Evolutionary conservation across 2,888 invertebrate species (phyloP), one percentile per base, ranked within the genome.

Genomic region (Diarsia mendica): DNA sequence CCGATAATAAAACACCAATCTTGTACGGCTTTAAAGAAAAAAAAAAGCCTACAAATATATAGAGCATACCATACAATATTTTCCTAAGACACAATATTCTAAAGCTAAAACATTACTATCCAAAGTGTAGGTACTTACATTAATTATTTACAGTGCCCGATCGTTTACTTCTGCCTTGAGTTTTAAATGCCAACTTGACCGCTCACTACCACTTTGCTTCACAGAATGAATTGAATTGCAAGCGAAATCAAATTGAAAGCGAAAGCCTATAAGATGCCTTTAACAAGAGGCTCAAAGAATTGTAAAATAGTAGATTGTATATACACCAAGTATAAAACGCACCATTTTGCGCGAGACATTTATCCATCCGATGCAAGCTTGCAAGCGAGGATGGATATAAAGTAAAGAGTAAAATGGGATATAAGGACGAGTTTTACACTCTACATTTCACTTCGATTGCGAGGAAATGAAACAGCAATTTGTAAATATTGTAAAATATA

Each of bases 201-300:
- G 53, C 67, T 76, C 70, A 39, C 72, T 61, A 18, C 39, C 53
- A 67, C 70, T 61, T 58, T 23, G 0, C 67, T 51, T 15, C n/a
- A 23, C 53, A 73, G 67, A 83, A 73, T 83, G 72, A 58, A 49
- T 48, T 75, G 69, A 72, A 51, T 49, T n/a, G 67, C 23, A 33
- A 39, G 28, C 66, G 33, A 51, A 49, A 39, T 39, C 66, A 44
- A 51, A 49, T 9, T 18, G 6, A 65, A 46, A 68, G 23, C 28
- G 44, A 63, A 63, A 44, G 20, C n/a, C 20, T 39, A 3, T 18
- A 60, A 1, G 11, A 33, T 33, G 33, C 60, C 6, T 13, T 13
- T 63, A 13, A 3, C 39, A 44, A 13, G 63, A 58, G 28, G 58
- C 18, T 28, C 23, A 58, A 28, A 58, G 0, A 33, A 33, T 18